Percentiles rank a stretch among this genome's conserved stretches.
Conservation (phyloP, 2,797 vertebrate species). For the Myripristis murdjan region DNA sequence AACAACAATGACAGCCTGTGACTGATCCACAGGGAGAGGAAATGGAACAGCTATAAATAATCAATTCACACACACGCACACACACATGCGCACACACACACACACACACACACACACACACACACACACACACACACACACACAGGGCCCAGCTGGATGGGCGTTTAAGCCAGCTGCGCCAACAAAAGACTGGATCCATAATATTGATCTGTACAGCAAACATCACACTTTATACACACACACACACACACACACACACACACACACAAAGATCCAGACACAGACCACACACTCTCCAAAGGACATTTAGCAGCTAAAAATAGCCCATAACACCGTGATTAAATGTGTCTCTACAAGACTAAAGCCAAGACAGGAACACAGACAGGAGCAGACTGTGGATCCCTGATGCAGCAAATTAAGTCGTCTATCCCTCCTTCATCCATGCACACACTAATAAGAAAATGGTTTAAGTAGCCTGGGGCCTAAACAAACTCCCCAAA, state of each 20-base stretch:
- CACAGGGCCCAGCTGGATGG: conserved; percentile 56
- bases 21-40: conserved; percentile 42
- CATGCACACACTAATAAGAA: conserved; percentile 54
- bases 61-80: conserved; percentile 46
- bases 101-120: conserved; percentile 25
- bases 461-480: conserved; percentile 44
- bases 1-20: conserved; percentile 50
- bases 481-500: conserved; percentile 20
- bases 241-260: conserved; percentile 11
- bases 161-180: conserved; percentile 60
- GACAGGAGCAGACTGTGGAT: conserved; percentile 43
- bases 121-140: no score
- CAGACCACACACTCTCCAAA: conserved; percentile 48
- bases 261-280: conserved; percentile 31
- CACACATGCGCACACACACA: no score
- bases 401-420: conserved; percentile 61
- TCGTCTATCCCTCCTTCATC: conserved; percentile 50
- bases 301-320: conserved; percentile 62
- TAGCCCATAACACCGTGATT: conserved; percentile 41
- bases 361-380: conserved; percentile 22
- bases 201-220: conserved; percentile 65
- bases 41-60: conserved; percentile 69
- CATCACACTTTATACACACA: conserved; percentile 3
- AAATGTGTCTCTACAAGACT: conserved; percentile 40
- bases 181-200: conserved; percentile 73